These are phyloP conservation scores for Drosophila borealis DNA, from an alignment of 2,888 invertebrate genomes.

Conservation along the genomic window DNA sequence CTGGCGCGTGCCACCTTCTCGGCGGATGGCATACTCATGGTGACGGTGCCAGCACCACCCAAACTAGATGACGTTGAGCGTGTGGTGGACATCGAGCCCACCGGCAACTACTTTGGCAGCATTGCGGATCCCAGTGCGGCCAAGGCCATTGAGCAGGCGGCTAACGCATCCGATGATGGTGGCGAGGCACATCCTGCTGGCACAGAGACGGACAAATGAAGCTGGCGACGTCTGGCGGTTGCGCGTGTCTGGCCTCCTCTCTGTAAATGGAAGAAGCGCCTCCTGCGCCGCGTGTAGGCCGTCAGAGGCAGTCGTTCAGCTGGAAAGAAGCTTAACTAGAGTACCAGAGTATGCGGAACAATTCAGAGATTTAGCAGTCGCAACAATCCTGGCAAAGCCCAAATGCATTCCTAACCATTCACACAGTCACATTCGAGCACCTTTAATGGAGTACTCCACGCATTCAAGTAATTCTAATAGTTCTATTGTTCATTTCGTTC, in stretches of 20 bases:
- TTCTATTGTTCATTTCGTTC: conserved; percentile 55
- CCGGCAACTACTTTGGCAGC: conserved; percentile 81
- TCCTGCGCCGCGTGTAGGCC: conserved; percentile 63
- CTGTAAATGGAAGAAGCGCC: conserved; percentile 37
- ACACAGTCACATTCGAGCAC: conserved; percentile 32
- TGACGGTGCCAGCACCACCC: conserved; percentile 82
- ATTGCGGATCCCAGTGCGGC: conserved; percentile 67
- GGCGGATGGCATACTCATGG: conserved; percentile 82
- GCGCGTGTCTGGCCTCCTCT: conserved; percentile 56
- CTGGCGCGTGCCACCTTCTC: conserved; percentile 81
- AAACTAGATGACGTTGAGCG: conserved; percentile 81
- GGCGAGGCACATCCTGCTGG: conserved; percentile 67
- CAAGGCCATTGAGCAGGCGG: conserved; percentile 64
- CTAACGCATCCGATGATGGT: conserved; percentile 46
- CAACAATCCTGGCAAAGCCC: conserved; percentile 24
- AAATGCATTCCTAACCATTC: conserved; percentile 4
- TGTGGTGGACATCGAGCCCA: conserved; percentile 77
- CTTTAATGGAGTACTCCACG: conserved; percentile 25
- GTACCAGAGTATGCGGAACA: conserved; percentile 11
- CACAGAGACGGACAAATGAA: conserved; percentile 73
- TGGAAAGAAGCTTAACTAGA: conserved; percentile 37
- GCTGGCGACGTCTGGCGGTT: conserved; percentile 76
- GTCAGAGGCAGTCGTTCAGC: conserved; percentile 67
- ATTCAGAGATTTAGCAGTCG: background rate
- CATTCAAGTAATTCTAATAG: conserved; percentile 18